These are phyloP conservation scores for Myopa testacea DNA, from an alignment of 2,888 invertebrate genomes.

Conservation along the genomic window DNA sequence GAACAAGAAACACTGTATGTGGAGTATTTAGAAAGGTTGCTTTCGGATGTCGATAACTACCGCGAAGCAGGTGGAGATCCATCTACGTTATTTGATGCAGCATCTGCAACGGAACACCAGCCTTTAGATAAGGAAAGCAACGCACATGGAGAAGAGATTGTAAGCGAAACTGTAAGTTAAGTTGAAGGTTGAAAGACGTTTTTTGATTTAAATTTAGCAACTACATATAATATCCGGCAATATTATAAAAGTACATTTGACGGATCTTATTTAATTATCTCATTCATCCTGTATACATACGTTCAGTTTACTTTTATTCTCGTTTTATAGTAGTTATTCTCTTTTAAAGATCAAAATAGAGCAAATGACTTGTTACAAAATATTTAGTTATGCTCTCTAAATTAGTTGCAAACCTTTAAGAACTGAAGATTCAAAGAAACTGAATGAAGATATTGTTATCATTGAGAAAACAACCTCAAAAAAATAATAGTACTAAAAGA, in stretches of 20 bases:
- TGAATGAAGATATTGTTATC: conserved; percentile 20
- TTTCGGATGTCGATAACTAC: conserved; percentile 88
- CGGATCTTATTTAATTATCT: neutral
- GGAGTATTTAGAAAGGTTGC: conserved; percentile 85
- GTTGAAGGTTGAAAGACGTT: neutral
- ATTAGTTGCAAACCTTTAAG: neutral
- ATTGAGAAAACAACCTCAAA: neutral
- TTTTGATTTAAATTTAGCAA: neutral
- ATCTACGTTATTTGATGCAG: conserved; percentile 69
- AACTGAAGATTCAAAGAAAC: neutral
- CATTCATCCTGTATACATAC: neutral
- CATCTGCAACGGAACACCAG: conserved; percentile 44
- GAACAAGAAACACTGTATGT: conserved; percentile 93
- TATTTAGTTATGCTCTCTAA: neutral
- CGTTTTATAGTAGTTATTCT: neutral
- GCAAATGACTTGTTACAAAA: no score
- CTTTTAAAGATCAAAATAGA: neutral
- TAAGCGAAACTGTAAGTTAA: conserved; percentile 23
- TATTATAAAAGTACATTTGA: neutral
- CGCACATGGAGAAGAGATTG: conserved; percentile 36
- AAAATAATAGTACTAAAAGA: neutral
- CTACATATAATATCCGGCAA: no score
- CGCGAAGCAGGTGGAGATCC: conserved; percentile 71
- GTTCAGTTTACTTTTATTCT: neutral
- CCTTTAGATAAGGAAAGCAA: conserved; percentile 17